Evolutionary conservation across 1,140 invertebrate species (phyloP), one percentile per base, ranked within the genome.

Genomic region (Papilio aristodemus): DNA sequence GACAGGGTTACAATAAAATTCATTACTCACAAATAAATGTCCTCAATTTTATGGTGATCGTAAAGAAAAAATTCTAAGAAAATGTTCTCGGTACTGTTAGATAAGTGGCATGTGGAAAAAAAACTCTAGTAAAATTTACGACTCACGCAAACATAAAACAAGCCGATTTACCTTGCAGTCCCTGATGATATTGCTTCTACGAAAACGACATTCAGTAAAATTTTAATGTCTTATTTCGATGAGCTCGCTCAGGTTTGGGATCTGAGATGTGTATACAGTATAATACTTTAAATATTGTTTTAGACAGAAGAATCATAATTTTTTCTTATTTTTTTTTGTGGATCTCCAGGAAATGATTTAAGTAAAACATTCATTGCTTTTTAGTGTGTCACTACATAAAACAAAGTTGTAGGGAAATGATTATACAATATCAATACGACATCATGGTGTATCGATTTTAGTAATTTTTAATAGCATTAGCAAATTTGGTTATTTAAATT

Each of bases 61-160:
- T 64, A 64, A 64, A 64, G 13, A 17, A 22, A n/a, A 63, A 43
- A 64, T 64, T 41, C 62, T 9, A 64, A 64, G 62, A 64, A 64
- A 64, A 64, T 64, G 22, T 64, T 64, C 62, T 43, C 39, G 62
- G 38, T 64, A 64, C 38, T 41, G 62, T 64, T 64, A 64, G 62
- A 64, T 64, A 64, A 64, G 62, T 43, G 39, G 37, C 39, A 64
- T 64, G 62, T 32, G 62, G n/a, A 32, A 64, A 64, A 46, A 64
- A 32, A 41, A 54, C 9, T 64, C 62, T 41, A 64, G 37, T 64
- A 43, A 64, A 64, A 64, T 64, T 64, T 43, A 64, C 62, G 62
- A 64, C 62, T n/a, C 39, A 27, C 37, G 38, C 62, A 64, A 64
- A 64, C 62, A 64, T 64, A 64, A 64, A 64, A 43, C 62, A 6